phyloP scores from a whole-genome alignment of 2,888 invertebrate genomes.

The Calliopum simillimum region DNA sequence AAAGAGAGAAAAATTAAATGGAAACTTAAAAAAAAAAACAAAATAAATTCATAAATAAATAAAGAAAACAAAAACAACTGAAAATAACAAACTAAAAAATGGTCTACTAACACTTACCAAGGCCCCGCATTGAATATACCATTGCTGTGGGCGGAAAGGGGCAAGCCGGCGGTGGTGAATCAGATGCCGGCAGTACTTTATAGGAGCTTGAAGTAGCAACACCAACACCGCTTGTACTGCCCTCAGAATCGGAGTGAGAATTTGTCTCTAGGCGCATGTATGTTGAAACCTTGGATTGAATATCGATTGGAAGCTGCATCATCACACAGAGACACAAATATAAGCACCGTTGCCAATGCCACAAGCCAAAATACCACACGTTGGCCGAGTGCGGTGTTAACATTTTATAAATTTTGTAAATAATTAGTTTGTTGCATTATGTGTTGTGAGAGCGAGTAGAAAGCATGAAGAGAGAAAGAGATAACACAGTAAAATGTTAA shows the following conservation, averaged over 20 bases:
- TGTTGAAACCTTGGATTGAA: constrained; percentile 88
- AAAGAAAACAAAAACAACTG: constrained; percentile 28
- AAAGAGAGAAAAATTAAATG: background rate
- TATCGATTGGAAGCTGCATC: constrained; percentile 85
- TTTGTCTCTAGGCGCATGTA: constrained; percentile 70
- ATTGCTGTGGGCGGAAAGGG: constrained; percentile 87
- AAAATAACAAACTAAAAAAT: constrained; percentile 55
- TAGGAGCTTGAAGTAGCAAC: constrained; percentile 66
- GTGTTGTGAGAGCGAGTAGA: constrained; percentile 2
- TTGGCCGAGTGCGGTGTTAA: background rate
- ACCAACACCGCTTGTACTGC: constrained; percentile 66
- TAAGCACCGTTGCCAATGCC: too few species aligned
- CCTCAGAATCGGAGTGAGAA: constrained; percentile 67
- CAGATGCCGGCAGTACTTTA: constrained; percentile 67
- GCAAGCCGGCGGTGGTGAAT: constrained; percentile 66
- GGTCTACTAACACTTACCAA: constrained; percentile 68
- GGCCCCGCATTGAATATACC: constrained; percentile 75
- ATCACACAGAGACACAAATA: background rate
- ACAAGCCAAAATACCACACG: background rate
- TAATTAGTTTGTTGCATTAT: constrained; percentile 16
- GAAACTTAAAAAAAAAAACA: background rate
- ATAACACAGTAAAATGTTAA: background rate
- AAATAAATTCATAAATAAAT: background rate
- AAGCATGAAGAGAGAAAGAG: background rate
- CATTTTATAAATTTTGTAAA: constrained; percentile 14